These are phyloP conservation scores for Parelbella ahira DNA, from an alignment of 2,888 invertebrate genomes.

Conservation along the genomic window DNA sequence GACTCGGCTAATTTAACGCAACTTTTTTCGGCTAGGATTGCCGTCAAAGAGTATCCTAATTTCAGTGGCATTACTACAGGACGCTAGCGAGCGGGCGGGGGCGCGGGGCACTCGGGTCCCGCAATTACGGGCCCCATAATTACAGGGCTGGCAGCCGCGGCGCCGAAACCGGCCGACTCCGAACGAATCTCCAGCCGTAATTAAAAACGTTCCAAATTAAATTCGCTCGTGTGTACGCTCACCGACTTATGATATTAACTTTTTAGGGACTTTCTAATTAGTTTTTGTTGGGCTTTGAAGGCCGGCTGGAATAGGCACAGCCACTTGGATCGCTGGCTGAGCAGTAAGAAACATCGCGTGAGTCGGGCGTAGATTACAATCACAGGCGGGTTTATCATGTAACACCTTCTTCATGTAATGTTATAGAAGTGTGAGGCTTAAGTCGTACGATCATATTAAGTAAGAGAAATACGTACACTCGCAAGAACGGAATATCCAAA, in stretches of 20 bases:
- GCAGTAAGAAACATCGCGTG: no score
- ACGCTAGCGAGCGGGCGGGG: conserved; percentile 50
- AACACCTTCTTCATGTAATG: no score
- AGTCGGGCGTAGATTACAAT: no score
- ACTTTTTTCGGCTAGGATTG: conserved; percentile 21
- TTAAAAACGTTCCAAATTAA: conserved; percentile 80
- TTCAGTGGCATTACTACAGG: conserved; percentile 48
- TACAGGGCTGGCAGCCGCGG: conserved; percentile 76
- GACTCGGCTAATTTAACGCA: conserved; percentile 13
- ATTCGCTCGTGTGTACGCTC: conserved; percentile 70
- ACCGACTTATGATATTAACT: conserved; percentile 76
- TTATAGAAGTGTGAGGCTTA: no score
- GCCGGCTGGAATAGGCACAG: conserved; percentile 44
- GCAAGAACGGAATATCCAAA: no score
- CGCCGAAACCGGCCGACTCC: conserved; percentile 66
- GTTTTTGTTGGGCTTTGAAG: conserved; percentile 54
- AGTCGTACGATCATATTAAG: no score
- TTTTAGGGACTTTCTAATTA: conserved; percentile 78
- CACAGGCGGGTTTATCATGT: no score
- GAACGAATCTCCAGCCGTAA: conserved; percentile 72
- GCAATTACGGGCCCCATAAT: conserved; percentile 78
- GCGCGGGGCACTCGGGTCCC: conserved; percentile 55
- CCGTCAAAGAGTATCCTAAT: conserved; percentile 41
- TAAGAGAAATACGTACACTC: no score
- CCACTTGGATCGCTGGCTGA: background rate